Evolutionary conservation across 2,888 invertebrate genomes (phyloP).

Genomic region (Diaperis boleti): DNA sequence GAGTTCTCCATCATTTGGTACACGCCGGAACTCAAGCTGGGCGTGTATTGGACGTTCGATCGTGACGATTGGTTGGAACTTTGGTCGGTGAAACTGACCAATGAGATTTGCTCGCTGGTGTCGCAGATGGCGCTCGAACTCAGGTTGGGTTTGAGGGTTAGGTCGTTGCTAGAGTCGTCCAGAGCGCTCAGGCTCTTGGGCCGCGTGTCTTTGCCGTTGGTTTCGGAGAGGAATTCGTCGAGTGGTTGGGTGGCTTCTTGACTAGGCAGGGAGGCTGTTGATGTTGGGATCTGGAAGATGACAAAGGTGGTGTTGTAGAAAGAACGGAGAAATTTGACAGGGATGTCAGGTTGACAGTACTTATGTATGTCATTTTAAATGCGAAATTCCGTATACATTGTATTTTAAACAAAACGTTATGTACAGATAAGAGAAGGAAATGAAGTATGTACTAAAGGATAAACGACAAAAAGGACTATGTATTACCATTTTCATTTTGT

Average conservation of each 20-base stretch:
- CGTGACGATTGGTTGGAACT: constrained; percentile 56
- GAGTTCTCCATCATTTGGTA: constrained; percentile 58
- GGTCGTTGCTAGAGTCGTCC: constrained; percentile 54
- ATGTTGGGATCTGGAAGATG: constrained; percentile 63
- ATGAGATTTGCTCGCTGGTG: constrained; percentile 55
- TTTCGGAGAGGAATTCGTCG: constrained; percentile 42
- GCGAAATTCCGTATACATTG: no score
- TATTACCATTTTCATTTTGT: no score
- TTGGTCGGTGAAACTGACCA: constrained; percentile 52
- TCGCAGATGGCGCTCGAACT: constrained; percentile 58
- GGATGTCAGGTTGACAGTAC: no score
- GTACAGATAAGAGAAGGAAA: no score
- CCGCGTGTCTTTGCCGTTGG: constrained; percentile 46
- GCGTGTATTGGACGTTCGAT: constrained; percentile 58
- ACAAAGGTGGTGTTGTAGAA: background rate
- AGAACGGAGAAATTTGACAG: background rate
- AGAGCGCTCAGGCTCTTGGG: constrained; percentile 64
- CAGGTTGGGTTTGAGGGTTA: constrained; percentile 54
- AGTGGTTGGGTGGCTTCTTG: constrained; percentile 72
- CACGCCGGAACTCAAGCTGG: constrained; percentile 51
- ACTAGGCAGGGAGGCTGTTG: constrained; percentile 70
- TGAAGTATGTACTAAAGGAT: no score
- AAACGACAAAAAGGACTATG: no score
- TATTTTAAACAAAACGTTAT: no score
- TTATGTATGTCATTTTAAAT: no score